These are phyloP conservation scores for Dyspetes luteomarginatus DNA, from an alignment of 2,888 invertebrate genomes.

Conservation along the genomic window DNA sequence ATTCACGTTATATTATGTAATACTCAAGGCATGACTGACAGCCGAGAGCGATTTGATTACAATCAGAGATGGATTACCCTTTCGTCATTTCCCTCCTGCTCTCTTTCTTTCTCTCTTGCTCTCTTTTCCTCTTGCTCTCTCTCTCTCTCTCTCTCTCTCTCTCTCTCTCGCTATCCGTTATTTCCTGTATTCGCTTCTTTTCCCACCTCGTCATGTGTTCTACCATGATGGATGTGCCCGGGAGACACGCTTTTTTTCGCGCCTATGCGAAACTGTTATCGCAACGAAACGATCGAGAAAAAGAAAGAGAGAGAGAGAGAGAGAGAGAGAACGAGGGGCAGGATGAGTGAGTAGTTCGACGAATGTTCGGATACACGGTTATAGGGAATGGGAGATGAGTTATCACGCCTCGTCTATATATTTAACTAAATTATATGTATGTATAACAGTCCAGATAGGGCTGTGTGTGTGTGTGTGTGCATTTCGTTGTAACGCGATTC, in stretches of 20 bases:
- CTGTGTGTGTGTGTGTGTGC: slow-evolving; percentile 13
- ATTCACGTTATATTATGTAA: slow-evolving; percentile 19
- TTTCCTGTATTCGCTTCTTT: slow-evolving; percentile 7
- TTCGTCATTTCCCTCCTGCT: neutral
- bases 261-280: neutral
- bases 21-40: neutral
- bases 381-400: slow-evolving; percentile 18
- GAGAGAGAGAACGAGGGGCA: slow-evolving; percentile 21
- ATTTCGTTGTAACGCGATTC: neutral
- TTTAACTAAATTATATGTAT: slow-evolving; percentile 65
- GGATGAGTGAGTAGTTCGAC: slow-evolving; percentile 42
- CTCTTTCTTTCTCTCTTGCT: neutral
- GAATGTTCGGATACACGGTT: slow-evolving; percentile 41
- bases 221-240: slow-evolving; percentile 23
- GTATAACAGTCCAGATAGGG: slow-evolving; percentile 19
- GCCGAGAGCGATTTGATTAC: slow-evolving; percentile 32
- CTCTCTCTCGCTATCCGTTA: slow-evolving; percentile 7
- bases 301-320: slow-evolving; percentile 46
- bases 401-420: slow-evolving; percentile 56
- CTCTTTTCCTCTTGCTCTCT: slow-evolving; percentile 5
- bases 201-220: slow-evolving; percentile 15
- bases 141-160: neutral
- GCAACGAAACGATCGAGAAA: slow-evolving; percentile 22
- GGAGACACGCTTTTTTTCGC: neutral
- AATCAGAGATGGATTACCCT: slow-evolving; percentile 31